Evolutionary conservation across 2,113 vertebrate genomes (phyloP).

Genomic region (Triplophysa siluroides): DNA sequence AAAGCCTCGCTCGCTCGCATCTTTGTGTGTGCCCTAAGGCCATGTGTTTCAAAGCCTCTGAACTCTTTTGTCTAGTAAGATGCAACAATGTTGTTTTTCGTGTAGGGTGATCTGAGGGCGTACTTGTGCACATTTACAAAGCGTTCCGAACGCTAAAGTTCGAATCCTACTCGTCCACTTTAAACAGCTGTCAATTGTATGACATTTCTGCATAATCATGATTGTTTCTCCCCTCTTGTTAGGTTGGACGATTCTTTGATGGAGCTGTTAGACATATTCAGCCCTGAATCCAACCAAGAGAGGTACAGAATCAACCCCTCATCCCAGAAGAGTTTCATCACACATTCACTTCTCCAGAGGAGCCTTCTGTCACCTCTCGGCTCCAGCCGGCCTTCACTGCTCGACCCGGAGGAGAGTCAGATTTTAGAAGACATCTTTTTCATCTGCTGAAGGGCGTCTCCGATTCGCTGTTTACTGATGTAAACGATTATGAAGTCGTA

Average conservation of each 20-base stretch:
- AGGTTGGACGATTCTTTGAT: constrained; percentile 82
- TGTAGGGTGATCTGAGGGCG: background rate
- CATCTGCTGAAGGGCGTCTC: constrained; percentile 74
- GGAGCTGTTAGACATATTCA: constrained; percentile 82
- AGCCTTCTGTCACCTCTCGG: constrained; percentile 37
- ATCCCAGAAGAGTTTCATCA: constrained; percentile 39
- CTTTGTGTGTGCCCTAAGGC: constrained; percentile 2
- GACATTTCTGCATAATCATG: background rate
- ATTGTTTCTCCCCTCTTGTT: background rate
- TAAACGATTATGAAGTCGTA: background rate
- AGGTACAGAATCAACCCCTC: constrained; percentile 43
- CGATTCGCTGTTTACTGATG: background rate
- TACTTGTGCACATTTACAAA: background rate
- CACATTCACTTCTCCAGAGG: constrained; percentile 49
- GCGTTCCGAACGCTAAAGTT: background rate
- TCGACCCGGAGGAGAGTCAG: constrained; percentile 81
- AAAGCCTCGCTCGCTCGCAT: constrained; percentile 42
- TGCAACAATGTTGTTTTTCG: constrained; percentile 12
- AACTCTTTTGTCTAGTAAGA: background rate
- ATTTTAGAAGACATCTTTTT: constrained; percentile 97
- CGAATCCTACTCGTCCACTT: background rate
- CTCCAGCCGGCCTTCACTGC: constrained; percentile 58
- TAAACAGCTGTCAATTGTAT: background rate
- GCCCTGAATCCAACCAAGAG: constrained; percentile 65
- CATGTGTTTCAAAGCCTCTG: constrained; percentile 12